phyloP scores from a whole-genome alignment of 2,888 invertebrate genomes.

The Embidobia sp. region DNA sequence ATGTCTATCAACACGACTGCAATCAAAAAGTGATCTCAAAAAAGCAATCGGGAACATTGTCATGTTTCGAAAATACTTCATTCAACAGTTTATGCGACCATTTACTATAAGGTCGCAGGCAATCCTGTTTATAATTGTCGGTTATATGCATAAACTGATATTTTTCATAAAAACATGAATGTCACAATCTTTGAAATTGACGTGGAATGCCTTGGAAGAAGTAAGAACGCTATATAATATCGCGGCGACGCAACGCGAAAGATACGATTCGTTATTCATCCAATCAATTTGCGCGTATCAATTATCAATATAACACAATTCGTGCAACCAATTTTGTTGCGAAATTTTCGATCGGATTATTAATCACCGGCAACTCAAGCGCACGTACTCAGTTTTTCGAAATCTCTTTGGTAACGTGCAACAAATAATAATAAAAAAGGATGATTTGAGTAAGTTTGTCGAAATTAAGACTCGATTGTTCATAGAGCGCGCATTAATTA shows the following conservation, averaged over 20 bases:
- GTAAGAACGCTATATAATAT: slow-evolving; percentile 30
- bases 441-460: too few relatives aligned
- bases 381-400: too few relatives aligned
- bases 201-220: slow-evolving; percentile 56
- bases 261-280: slow-evolving; percentile 30
- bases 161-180: slow-evolving; percentile 54
- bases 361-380: too few relatives aligned
- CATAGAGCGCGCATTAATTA: too few relatives aligned
- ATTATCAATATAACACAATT: slow-evolving; percentile 30
- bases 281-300: slow-evolving; percentile 24
- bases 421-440: too few relatives aligned
- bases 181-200: slow-evolving; percentile 63
- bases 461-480: too few relatives aligned
- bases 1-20: slow-evolving; percentile 33
- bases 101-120: slow-evolving; percentile 33
- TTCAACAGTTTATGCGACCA: slow-evolving; percentile 6
- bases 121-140: slow-evolving; percentile 39
- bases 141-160: slow-evolving; percentile 45
- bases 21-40: slow-evolving; percentile 45
- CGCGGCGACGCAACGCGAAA: slow-evolving; percentile 18
- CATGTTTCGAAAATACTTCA: slow-evolving; percentile 27
- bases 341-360: not conserved
- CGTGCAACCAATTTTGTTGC: slow-evolving; percentile 17
- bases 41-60: slow-evolving; percentile 24
- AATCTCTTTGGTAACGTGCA: too few relatives aligned